These are phyloP conservation scores for Nanorana parkeri DNA, from an alignment of 2,113 vertebrate genomes.

Conservation along the genomic window DNA sequence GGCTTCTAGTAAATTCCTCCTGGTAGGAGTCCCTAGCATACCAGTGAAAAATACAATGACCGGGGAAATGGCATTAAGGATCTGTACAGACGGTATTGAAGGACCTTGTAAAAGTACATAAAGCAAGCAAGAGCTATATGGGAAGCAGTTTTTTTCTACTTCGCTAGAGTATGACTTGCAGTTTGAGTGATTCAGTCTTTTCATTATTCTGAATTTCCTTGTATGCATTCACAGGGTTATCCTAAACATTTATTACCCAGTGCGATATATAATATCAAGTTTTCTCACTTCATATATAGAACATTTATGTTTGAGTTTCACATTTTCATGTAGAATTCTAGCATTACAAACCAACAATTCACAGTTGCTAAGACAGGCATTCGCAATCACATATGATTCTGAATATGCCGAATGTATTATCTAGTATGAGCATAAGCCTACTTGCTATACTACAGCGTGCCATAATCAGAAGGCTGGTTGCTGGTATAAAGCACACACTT, in stretches of 20 bases:
- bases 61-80: too few relatives aligned
- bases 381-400: conserved; percentile 55
- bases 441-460: not conserved
- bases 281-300: conserved; percentile 59
- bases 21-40: too few relatives aligned
- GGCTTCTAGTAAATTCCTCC: too few relatives aligned
- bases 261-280: not conserved
- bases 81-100: too few relatives aligned
- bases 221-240: not conserved
- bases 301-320: conserved; percentile 60
- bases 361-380: conserved; percentile 64
- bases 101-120: not conserved
- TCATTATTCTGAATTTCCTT: not conserved
- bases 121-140: not conserved
- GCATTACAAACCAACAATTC: conserved; percentile 60
- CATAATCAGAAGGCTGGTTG: not conserved
- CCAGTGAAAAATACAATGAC: too few relatives aligned
- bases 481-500: not conserved
- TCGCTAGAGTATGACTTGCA: not conserved
- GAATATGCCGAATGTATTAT: too few relatives aligned
- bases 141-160: not conserved
- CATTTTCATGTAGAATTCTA: conserved; percentile 71
- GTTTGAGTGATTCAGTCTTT: not conserved
- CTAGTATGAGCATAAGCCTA: not conserved
- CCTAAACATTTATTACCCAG: not conserved